Conservation (phyloP, 2,113 vertebrate species). For the Synodontis membranacea region DNA sequence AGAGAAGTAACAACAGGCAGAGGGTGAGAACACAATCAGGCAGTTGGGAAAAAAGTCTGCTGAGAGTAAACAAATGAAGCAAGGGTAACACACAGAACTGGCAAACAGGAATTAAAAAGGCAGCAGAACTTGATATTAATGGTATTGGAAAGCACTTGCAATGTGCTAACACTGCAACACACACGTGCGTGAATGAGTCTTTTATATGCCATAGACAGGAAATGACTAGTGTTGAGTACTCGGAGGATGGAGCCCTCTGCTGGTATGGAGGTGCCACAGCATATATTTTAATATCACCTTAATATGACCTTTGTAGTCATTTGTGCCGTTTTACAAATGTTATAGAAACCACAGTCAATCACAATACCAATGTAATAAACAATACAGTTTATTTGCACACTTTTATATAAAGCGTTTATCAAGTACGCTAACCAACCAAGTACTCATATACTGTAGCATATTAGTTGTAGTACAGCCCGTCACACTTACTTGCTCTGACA, state of each 20-base stretch:
- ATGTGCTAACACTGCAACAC: too few species aligned
- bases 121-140: background rate
- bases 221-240: too few species aligned
- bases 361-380: background rate
- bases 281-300: too few species aligned
- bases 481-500: background rate
- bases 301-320: background rate
- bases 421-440: background rate
- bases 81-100: background rate
- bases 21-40: background rate
- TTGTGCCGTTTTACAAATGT: background rate
- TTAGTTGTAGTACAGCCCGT: background rate
- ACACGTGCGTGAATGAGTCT: background rate
- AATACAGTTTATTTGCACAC: background rate
- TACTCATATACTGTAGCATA: background rate
- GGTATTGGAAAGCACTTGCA: background rate
- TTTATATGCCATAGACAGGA: background rate
- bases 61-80: background rate
- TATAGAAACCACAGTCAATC: background rate
- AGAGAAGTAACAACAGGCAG: background rate
- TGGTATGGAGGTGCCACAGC: too few species aligned
- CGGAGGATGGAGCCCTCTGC: too few species aligned
- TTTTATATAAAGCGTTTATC: background rate
- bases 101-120: background rate
- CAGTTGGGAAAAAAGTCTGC: background rate